Evolutionary conservation across 2,797 vertebrate genomes (phyloP).

Genomic region (Eidolon dupreanum): DNA sequence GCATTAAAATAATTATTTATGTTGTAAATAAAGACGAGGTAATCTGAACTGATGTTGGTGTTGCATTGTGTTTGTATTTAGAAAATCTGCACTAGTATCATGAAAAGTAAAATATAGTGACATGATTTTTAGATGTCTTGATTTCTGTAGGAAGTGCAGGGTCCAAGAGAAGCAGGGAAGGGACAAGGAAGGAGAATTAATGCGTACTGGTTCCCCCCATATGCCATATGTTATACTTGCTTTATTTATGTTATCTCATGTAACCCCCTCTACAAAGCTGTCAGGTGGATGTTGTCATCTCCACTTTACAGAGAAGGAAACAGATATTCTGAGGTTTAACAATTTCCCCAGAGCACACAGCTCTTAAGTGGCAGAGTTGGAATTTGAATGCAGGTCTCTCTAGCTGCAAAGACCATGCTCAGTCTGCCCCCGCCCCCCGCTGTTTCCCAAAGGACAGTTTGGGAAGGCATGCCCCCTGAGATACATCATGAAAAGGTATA

Average conservation of each 20-base stretch:
- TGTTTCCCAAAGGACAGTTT: not conserved
- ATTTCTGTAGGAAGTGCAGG: not conserved
- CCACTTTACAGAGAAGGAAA: not conserved
- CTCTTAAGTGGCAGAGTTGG: not conserved
- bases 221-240: too few relatives aligned
- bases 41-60: not conserved
- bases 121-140: not conserved
- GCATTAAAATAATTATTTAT: slow-evolving; percentile 52
- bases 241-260: not conserved
- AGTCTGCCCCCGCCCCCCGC: too few relatives aligned
- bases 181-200: not conserved
- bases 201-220: too few relatives aligned
- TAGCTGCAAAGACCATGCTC: not conserved
- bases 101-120: not conserved
- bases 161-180: not conserved
- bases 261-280: not conserved
- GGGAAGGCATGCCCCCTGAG: not conserved
- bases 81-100: not conserved
- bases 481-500: not conserved
- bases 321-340: not conserved
- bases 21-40: slow-evolving; percentile 52
- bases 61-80: slow-evolving; percentile 7
- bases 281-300: not conserved
- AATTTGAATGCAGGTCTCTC: not conserved
- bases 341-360: not conserved